Conservation (phyloP, 2,797 vertebrate species). For the Threskiornis aethiopicus region DNA sequence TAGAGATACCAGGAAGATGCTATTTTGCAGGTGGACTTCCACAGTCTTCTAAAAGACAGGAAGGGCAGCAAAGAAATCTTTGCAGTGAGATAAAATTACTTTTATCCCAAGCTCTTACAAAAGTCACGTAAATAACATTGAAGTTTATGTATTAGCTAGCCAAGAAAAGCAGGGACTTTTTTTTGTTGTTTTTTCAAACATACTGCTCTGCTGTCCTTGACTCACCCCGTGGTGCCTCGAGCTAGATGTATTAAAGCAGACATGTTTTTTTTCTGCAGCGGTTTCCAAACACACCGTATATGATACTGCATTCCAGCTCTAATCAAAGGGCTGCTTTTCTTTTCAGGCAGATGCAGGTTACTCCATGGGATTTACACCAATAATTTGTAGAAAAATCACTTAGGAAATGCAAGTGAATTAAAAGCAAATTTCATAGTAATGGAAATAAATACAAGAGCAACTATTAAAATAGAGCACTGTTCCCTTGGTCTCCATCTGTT, state of each 20-base stretch:
- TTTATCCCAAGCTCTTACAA: neutral
- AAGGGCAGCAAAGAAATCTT: neutral
- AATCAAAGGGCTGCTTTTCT: neutral
- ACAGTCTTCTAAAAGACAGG: neutral
- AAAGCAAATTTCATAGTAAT: slow-evolving; percentile 21
- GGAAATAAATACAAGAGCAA: neutral
- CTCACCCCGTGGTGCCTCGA: neutral
- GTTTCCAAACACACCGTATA: neutral
- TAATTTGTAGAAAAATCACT: neutral
- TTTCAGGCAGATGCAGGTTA: slow-evolving; percentile 24
- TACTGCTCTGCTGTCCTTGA: slow-evolving; percentile 10
- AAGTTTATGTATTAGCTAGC: neutral
- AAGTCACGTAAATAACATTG: neutral
- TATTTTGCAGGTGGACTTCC: neutral
- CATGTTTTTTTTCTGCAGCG: neutral
- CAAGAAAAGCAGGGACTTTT: neutral
- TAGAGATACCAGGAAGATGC: neutral
- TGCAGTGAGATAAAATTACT: neutral
- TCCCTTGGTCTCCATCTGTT: neutral
- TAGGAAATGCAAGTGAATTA: slow-evolving; percentile 42
- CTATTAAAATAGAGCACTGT: neutral
- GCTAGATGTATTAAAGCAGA: slow-evolving; percentile 21
- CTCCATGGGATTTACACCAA: neutral
- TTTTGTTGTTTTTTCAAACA: neutral
- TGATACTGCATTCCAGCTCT: slow-evolving; percentile 31